These are phyloP conservation scores for Trichomycterus rosablanca DNA, from an alignment of 2,113 vertebrate genomes.

Conservation along the genomic window DNA sequence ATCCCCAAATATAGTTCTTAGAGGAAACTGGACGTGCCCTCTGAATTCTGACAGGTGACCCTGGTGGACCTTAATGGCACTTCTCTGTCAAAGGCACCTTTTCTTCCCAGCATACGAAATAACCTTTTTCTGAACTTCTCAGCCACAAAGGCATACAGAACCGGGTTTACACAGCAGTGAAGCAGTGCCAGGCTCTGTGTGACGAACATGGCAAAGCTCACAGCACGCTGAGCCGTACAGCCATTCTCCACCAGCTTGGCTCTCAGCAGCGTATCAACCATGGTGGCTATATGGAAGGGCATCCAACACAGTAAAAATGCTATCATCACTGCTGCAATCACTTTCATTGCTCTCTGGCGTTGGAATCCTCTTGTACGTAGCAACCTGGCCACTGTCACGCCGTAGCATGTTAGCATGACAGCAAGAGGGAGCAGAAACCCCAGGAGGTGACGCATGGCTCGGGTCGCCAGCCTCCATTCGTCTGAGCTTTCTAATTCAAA, in stretches of 20 bases:
- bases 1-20: too few species aligned
- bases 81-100: slow-evolving; percentile 19
- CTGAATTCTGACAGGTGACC: slow-evolving; percentile 41
- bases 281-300: slow-evolving; percentile 58
- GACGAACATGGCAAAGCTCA: slow-evolving; percentile 43
- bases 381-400: slow-evolving; percentile 57
- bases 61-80: slow-evolving; percentile 30
- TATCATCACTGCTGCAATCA: slow-evolving; percentile 64
- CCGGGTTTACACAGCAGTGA: slow-evolving; percentile 67
- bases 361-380: slow-evolving; percentile 62
- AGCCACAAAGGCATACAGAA: slow-evolving; percentile 71
- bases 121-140: slow-evolving; percentile 67
- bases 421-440: slow-evolving; percentile 63
- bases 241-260: slow-evolving; percentile 8
- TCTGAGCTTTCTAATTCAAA: slow-evolving; percentile 44
- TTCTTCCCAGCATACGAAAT: slow-evolving; percentile 46
- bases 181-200: slow-evolving; percentile 59
- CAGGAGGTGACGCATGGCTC: slow-evolving; percentile 54
- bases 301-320: slow-evolving; percentile 69
- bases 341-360: slow-evolving; percentile 70
- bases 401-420: slow-evolving; percentile 66
- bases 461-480: slow-evolving; percentile 57
- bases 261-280: slow-evolving; percentile 59
- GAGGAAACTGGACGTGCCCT: slow-evolving; percentile 19
- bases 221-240: slow-evolving; percentile 34